Conservation (phyloP, 2,113 vertebrate species). For the Gobiocypris rarus region DNA sequence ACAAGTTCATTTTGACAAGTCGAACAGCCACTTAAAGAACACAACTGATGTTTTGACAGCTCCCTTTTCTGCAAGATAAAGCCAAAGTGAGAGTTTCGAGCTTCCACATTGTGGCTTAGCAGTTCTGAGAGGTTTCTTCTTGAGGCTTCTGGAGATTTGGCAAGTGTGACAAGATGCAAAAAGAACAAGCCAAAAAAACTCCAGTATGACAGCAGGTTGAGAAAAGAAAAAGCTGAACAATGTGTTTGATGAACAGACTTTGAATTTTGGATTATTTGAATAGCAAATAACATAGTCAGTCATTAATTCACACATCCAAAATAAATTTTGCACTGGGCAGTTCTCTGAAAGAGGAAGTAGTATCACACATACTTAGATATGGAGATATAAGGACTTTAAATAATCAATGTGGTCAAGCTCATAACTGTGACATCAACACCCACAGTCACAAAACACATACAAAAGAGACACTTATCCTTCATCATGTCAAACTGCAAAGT, state of each 20-base stretch:
- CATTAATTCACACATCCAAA: slow-evolving; percentile 29
- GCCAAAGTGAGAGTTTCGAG: not conserved
- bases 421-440: slow-evolving; percentile 22
- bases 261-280: slow-evolving; percentile 20
- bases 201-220: not conserved
- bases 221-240: not conserved
- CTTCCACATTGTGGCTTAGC: slow-evolving; percentile 3
- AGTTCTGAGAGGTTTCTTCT: slow-evolving; percentile 41
- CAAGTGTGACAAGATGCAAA: slow-evolving; percentile 36
- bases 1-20: slow-evolving; percentile 36
- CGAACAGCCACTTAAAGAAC: slow-evolving; percentile 5
- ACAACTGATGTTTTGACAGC: slow-evolving; percentile 51
- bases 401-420: slow-evolving; percentile 26
- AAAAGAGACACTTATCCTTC: not conserved
- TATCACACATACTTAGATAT: slow-evolving; percentile 21
- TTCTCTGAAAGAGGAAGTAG: slow-evolving; percentile 17
- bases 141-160: slow-evolving; percentile 23
- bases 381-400: slow-evolving; percentile 6
- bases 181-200: slow-evolving; percentile 19
- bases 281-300: slow-evolving; percentile 1
- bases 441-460: slow-evolving; percentile 13
- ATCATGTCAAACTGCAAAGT: not conserved
- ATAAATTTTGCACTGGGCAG: not conserved
- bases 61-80: slow-evolving; percentile 39
- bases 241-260: slow-evolving; percentile 4